Conservation (phyloP, 2,797 vertebrate genomes). For the Hemibagrus guttatus region DNA sequence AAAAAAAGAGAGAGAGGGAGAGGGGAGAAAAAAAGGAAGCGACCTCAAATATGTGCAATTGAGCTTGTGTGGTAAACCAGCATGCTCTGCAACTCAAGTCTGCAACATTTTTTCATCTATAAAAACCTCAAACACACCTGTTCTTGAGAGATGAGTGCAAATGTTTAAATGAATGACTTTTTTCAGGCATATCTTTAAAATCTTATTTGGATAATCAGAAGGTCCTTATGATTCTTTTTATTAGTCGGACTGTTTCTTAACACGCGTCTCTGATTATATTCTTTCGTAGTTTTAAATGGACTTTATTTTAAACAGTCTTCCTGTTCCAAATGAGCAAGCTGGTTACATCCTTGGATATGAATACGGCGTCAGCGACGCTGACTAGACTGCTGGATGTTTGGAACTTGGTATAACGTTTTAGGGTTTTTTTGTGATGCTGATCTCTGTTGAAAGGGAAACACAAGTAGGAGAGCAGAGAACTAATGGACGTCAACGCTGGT, state of each 20-base stretch:
- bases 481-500: background rate
- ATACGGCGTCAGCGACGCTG: background rate
- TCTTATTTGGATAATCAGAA: background rate
- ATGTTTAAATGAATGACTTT: too few species aligned
- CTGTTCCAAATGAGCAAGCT: background rate
- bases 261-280: too few species aligned
- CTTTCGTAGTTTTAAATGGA: background rate
- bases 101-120: background rate
- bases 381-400: background rate
- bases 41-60: background rate
- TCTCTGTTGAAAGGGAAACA: background rate
- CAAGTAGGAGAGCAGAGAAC: background rate
- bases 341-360: background rate
- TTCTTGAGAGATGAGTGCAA: background rate
- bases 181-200: background rate
- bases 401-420: too few species aligned
- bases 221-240: background rate
- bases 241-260: background rate
- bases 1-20: background rate
- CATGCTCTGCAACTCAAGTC: conserved; percentile 2
- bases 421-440: background rate
- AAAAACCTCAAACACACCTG: conserved; percentile 6
- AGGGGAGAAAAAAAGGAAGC: background rate
- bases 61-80: conserved; percentile 1
- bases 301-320: background rate